Evolutionary conservation across 1,140 invertebrate species (phyloP), one percentile per base, ranked within the genome.

Genomic region (Panulirus ornatus): DNA sequence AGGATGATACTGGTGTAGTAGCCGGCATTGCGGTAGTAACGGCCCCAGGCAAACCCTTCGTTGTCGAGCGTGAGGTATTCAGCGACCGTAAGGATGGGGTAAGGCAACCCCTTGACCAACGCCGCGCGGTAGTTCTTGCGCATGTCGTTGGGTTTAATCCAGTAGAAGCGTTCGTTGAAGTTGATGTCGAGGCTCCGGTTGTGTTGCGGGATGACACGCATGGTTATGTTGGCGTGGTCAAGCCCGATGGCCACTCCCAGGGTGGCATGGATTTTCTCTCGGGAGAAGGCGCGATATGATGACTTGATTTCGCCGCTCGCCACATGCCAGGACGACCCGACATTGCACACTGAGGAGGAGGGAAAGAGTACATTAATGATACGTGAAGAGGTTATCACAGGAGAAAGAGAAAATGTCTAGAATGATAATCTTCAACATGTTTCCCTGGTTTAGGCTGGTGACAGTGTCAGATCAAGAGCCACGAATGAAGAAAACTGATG

Each of bases 31-130:
- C 98, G 94, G 94, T 99, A 99, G 92, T 97, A 96, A 14, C 97
- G 96, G 16, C 98, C 98, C 98, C 98, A 99, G 34, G 97, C 96
- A 93, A 99, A 98, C 11, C 98, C 98, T 94, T 99, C 99, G 92
- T 98, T 97, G 85, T 99, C 98, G 51, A 98, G 95, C 71, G 97
- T 98, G 92, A 99, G 98, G 94, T 99, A 99, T 94, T 99, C 99
- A 6, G 98, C 98, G 22, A 99, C 96, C 0, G 98, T 99, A 11
- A 99, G 95, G 83, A 99, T 97, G 0, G 99, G 99, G 94, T 97
- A 99, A 0, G 99, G 99, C 14, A 99, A 94, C 11, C 99, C 91
- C n/a, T 97, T 96, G 88, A 96, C 95, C 92, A 99, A 95, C 0
- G 97, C 98, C 30, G 96, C 95, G 1, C 96, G 95, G 94, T 98